A percentile compares a stretch with the other conserved stretches of the same genome.
Conservation (phyloP, 2,113 vertebrate species). For the Plecturocebus donacophilus region DNA sequence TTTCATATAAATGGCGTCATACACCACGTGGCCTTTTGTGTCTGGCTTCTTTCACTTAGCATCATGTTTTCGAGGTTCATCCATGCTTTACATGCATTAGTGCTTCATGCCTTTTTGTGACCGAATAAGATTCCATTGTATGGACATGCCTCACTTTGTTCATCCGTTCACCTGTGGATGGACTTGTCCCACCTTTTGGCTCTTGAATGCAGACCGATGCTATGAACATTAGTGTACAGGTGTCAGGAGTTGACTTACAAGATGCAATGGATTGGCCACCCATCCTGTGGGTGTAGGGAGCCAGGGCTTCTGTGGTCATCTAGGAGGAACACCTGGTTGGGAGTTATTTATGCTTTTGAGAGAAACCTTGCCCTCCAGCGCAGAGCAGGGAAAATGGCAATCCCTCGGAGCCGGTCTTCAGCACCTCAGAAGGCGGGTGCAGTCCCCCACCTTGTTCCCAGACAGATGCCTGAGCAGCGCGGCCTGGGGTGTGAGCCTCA, state of each 20-base stretch:
- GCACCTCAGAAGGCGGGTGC: background rate
- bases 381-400: background rate
- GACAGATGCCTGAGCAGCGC: background rate
- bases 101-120: background rate
- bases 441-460: background rate
- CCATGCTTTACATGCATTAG: background rate
- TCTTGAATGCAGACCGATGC: background rate
- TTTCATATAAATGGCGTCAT: background rate
- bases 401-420: accelerated
- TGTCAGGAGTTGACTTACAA: background rate
- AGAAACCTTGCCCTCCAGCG: background rate
- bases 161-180: background rate
- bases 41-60: background rate
- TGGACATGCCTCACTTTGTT: too few relatives aligned
- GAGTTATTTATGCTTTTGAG: background rate
- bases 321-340: background rate
- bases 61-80: background rate
- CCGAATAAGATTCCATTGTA: accelerated
- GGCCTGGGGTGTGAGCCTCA: background rate
- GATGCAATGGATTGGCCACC: background rate
- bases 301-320: background rate
- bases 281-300: background rate
- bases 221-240: too few relatives aligned
- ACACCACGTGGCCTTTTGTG: background rate
- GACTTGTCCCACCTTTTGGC: background rate